These are phyloP conservation scores for Gymnocheta viridis DNA, from an alignment of 2,888 invertebrate species.

Conservation along the genomic window DNA sequence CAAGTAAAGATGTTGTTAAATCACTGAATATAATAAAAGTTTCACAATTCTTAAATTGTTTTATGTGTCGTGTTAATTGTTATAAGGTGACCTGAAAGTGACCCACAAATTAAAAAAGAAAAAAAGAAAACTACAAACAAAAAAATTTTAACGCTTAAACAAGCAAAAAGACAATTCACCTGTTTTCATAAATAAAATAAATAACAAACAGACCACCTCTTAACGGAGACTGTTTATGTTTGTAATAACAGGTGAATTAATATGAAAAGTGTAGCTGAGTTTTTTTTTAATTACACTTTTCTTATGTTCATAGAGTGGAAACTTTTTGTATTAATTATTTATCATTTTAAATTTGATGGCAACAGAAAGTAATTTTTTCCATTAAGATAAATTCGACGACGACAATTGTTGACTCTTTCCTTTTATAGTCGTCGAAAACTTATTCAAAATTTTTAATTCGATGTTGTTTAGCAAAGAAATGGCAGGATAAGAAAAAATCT, in stretches of 20 bases:
- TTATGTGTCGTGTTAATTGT: slow-evolving; percentile 68
- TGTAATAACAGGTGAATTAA: slow-evolving; percentile 66
- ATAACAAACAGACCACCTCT: slow-evolving; percentile 39
- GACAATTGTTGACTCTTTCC: no score
- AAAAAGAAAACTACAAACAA: not conserved
- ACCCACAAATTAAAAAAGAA: slow-evolving; percentile 54
- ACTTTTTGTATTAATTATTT: slow-evolving; percentile 15
- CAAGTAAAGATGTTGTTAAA: slow-evolving; percentile 56
- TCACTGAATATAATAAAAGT: slow-evolving; percentile 47
- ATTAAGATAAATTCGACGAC: not conserved
- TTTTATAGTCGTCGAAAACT: no score
- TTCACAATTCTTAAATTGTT: slow-evolving; percentile 67
- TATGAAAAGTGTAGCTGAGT: not conserved
- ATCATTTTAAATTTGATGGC: not conserved
- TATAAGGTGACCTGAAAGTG: slow-evolving; percentile 64
- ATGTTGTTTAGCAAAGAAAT: no score
- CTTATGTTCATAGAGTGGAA: slow-evolving; percentile 10
- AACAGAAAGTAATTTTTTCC: not conserved
- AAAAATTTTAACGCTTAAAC: slow-evolving; percentile 7
- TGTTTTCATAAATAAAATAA: slow-evolving; percentile 56
- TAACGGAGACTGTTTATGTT: slow-evolving; percentile 57
- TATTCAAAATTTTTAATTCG: no score
- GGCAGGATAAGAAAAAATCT: no score
- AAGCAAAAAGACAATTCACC: slow-evolving; percentile 52
- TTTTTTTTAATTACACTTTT: not conserved